Base-by-base conservation (phyloP, 2,113 vertebrate genomes). In the Irena cyanogastra region DNA sequence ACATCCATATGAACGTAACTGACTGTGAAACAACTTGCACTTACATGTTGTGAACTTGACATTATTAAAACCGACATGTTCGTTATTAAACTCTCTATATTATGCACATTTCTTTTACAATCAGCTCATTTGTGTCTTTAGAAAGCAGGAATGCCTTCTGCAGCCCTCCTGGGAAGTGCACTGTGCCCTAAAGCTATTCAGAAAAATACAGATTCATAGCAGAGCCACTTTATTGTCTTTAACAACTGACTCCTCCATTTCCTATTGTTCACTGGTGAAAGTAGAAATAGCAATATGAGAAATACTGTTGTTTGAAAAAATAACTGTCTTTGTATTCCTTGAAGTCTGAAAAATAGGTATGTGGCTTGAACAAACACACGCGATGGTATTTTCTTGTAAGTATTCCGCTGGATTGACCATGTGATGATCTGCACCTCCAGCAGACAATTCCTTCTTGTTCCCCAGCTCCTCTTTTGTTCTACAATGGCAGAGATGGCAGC, bases 231-330 rank as follows among this genome's bases (percentile, higher is more conserved):
- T 26, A 65, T 13, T 33, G 33, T 74, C 69, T 90, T 53, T 42
- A 39, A 60, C 26, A 37, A 81, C 31, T 53, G 27, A 93, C 83
- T 94, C 91, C 33, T 92, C 66, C 50, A n/a, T 66, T 96, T 95
- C 53, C 77, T 83, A 66, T 39, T 65, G 92, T 76, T 93, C 82
- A 88, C 61, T 71, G 93, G 91, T 77, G 91, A 96, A 95, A 94
- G 82, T 52, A 96, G 83, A 90, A 94, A 92, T 28, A 84, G 35
- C 31, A 86, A 63, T 79, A 94, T 6, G 19, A 22, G 83, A 94
- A 95, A 97, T 56, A 96, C 78, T 91, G 37, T 89, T 79, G 57
- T 78, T 94, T 89, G 64, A 96, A 97, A 97, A 92, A 97, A 97
- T 68, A 96, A 82, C 75, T 10, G 54, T 81, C 54, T 94, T 90